Conservation (phyloP, 1,140 invertebrate genomes). For the Sipha flava region DNA sequence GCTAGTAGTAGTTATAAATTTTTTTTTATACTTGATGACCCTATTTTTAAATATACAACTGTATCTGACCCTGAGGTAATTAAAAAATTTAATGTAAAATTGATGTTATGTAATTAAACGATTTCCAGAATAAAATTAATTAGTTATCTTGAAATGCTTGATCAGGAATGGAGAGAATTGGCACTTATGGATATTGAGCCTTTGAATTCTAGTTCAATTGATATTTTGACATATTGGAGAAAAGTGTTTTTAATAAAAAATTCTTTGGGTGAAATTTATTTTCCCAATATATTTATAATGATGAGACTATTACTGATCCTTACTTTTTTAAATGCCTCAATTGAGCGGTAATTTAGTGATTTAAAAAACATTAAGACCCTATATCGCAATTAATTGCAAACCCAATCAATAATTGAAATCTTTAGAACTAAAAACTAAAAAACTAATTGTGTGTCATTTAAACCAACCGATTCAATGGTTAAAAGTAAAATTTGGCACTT, state of each 20-base stretch:
- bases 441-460: background rate
- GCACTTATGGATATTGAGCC: background rate
- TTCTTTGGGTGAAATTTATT: background rate
- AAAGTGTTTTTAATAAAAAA: slow-evolving; percentile 2
- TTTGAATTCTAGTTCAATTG: too few relatives aligned
- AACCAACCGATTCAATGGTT: background rate
- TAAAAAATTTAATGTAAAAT: background rate
- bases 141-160: slow-evolving; percentile 11
- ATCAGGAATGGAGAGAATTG: slow-evolving; percentile 32
- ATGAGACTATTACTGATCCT: background rate
- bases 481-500: background rate
- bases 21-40: slow-evolving; percentile 24
- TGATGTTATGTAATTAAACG: background rate
- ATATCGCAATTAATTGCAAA: background rate
- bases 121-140: slow-evolving; percentile 26
- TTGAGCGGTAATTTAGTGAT: background rate
- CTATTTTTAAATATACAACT: slow-evolving; percentile 19
- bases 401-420: background rate
- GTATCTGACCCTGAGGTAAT: slow-evolving; percentile 22
- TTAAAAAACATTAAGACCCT: background rate
- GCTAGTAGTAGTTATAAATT: slow-evolving; percentile 25
- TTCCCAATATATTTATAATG: background rate
- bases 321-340: background rate
- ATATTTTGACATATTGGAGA: background rate
- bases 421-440: background rate